These are phyloP conservation scores for Drosophila athabasca DNA, from an alignment of 1,140 invertebrate genomes.

Conservation along the genomic window DNA sequence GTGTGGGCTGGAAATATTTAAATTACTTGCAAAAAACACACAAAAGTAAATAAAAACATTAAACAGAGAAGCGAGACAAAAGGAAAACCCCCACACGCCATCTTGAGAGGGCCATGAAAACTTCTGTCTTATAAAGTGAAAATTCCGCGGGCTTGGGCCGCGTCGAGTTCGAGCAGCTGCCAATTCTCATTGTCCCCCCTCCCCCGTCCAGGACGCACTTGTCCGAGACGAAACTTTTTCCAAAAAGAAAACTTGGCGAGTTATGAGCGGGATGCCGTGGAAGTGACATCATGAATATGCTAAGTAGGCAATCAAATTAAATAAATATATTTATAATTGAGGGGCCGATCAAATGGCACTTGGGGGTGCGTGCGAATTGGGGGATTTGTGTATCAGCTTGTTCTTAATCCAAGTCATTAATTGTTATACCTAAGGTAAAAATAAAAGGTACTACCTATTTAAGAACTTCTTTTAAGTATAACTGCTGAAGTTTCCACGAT, in stretches of 20 bases:
- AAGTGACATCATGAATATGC: constrained; percentile 52
- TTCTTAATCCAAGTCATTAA: no score
- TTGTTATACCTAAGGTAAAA: no score
- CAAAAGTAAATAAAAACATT: constrained; percentile 50
- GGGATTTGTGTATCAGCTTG: background rate
- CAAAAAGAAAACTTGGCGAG: constrained; percentile 37
- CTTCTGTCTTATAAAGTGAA: constrained; percentile 70
- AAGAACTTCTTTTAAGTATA: no score
- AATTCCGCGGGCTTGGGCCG: constrained; percentile 46
- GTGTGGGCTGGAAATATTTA: constrained; percentile 65
- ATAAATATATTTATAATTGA: constrained; percentile 49
- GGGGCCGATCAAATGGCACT: constrained; percentile 1
- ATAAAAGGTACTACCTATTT: no score
- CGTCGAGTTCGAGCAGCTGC: constrained; percentile 52
- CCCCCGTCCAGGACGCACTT: constrained; percentile 13
- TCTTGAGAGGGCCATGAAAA: constrained; percentile 75
- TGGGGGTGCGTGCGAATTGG: constrained; percentile 11
- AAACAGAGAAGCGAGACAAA: constrained; percentile 41
- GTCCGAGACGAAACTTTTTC: constrained; percentile 26
- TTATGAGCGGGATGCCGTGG: constrained; percentile 36
- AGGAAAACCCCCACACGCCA: constrained; percentile 72
- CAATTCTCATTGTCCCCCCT: constrained; percentile 23
- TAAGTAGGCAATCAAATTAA: constrained; percentile 52
- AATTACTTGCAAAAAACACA: constrained; percentile 66
- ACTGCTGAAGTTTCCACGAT: no score